These are phyloP conservation scores for Gymnothorax reevesii DNA, from an alignment of 2,797 vertebrate species.

Conservation along the genomic window DNA sequence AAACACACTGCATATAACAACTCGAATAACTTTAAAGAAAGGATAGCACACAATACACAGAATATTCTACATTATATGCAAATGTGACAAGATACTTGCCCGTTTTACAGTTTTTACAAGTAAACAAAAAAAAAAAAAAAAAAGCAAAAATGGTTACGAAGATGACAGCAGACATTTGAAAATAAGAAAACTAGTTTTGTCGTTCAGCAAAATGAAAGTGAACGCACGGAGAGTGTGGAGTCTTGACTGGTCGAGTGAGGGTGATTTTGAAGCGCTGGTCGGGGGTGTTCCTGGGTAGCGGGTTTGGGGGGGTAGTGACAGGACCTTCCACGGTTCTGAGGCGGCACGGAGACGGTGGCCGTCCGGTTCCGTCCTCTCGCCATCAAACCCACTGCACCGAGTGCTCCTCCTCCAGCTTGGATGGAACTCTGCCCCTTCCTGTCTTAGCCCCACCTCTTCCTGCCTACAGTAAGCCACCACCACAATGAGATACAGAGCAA, in stretches of 20 bases:
- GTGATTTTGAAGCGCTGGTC: neutral
- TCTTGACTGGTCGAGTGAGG: neutral
- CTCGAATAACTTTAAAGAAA: too few species aligned
- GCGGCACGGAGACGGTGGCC: neutral
- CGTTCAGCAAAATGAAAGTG: neutral
- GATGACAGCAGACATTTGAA: neutral
- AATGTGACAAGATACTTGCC: neutral
- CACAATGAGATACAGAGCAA: slow-evolving; percentile 3
- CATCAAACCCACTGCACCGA: slow-evolving; percentile 7
- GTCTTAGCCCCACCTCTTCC: slow-evolving; percentile 37
- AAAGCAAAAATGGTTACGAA: neutral
- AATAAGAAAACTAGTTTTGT: too few species aligned
- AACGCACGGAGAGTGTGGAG: neutral
- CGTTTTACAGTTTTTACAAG: neutral
- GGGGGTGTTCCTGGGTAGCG: neutral
- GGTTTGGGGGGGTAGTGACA: neutral
- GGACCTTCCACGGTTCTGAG: neutral
- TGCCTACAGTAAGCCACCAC: slow-evolving; percentile 33
- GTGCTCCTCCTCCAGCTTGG: slow-evolving; percentile 19
- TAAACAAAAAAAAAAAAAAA: neutral
- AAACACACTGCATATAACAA: neutral
- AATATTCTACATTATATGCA: neutral
- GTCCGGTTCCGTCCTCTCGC: neutral
- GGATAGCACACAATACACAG: neutral
- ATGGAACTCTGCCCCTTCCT: slow-evolving; percentile 36